phyloP scores from a whole-genome alignment of 1,140 invertebrate species.

The Hyphantria cunea region DNA sequence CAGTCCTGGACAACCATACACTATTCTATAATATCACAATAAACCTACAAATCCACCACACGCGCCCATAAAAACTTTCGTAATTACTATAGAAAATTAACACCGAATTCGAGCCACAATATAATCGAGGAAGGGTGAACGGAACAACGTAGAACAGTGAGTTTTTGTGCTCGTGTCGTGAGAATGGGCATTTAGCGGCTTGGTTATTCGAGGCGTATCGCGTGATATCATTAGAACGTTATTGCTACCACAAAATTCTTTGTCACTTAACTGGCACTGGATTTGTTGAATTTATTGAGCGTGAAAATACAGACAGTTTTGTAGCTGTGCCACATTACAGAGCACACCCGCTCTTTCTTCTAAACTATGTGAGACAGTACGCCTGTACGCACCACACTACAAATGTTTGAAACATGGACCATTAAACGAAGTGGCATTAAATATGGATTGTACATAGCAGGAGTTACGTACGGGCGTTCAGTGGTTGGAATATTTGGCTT shows the following conservation, averaged over 20 bases:
- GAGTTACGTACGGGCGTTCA: conserved; percentile 29
- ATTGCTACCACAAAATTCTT: conserved; percentile 63
- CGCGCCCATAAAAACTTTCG: conserved; percentile 31
- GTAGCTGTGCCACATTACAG: conserved; percentile 34
- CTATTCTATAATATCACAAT: conserved; percentile 23
- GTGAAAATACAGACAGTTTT: conserved; percentile 40
- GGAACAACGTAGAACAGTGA: conserved; percentile 19
- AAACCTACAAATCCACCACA: conserved; percentile 18
- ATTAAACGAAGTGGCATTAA: conserved; percentile 24
- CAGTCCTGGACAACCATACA: conserved; percentile 28
- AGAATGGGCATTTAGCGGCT: conserved; percentile 53
- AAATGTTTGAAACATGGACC: conserved; percentile 17
- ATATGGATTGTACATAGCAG: conserved; percentile 21
- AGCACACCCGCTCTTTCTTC: conserved; percentile 26
- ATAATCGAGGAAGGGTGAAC: conserved; percentile 34
- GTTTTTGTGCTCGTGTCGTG: conserved; percentile 43
- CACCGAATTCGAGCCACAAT: conserved; percentile 33
- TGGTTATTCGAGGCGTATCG: conserved; percentile 48
- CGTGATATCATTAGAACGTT: conserved; percentile 62
- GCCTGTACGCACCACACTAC: too few species aligned
- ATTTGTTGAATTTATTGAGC: conserved; percentile 53
- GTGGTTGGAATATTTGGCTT: conserved; percentile 38
- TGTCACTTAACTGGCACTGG: conserved; percentile 54
- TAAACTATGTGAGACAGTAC: too few species aligned
- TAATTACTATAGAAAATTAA: conserved; percentile 34